phyloP scores from a whole-genome alignment of 1,140 invertebrate genomes.

The Drosophila trapezifrons region DNA sequence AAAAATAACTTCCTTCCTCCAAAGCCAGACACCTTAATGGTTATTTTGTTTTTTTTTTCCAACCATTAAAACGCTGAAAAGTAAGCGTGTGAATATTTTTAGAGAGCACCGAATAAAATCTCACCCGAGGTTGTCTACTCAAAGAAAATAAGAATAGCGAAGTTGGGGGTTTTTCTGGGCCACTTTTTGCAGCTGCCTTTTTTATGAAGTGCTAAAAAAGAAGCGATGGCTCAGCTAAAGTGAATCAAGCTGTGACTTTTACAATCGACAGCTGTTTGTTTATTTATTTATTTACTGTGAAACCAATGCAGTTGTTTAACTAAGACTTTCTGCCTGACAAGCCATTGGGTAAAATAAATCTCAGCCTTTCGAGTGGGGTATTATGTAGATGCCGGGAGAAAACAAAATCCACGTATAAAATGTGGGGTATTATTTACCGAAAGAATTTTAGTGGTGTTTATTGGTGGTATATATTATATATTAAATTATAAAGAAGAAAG shows the following conservation, averaged over 20 bases:
- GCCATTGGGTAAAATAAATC: constrained; percentile 10
- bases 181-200: constrained; percentile 28
- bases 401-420: no score
- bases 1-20: constrained; percentile 22
- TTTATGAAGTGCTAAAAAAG: constrained; percentile 30
- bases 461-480: no score
- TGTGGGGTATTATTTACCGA: background rate
- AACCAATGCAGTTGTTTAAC: constrained; percentile 57
- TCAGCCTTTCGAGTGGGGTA: background rate
- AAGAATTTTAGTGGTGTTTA: no score
- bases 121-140: background rate
- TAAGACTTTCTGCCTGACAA: constrained; percentile 11
- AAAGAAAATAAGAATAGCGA: constrained; percentile 6
- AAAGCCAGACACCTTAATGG: constrained; percentile 7
- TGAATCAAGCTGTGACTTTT: constrained; percentile 48
- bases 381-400: background rate
- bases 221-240: constrained; percentile 56
- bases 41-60: constrained; percentile 6
- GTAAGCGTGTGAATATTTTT: constrained; percentile 25
- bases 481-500: no score
- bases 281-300: constrained; percentile 40
- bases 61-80: background rate
- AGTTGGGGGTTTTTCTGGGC: constrained; percentile 16
- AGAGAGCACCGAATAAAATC: constrained; percentile 11
- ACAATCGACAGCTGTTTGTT: constrained; percentile 60